A percentile compares a stretch with the other conserved stretches of the same genome.
Conservation (phyloP, 2,888 invertebrate species). For the Ichneumoninae sp. region DNA sequence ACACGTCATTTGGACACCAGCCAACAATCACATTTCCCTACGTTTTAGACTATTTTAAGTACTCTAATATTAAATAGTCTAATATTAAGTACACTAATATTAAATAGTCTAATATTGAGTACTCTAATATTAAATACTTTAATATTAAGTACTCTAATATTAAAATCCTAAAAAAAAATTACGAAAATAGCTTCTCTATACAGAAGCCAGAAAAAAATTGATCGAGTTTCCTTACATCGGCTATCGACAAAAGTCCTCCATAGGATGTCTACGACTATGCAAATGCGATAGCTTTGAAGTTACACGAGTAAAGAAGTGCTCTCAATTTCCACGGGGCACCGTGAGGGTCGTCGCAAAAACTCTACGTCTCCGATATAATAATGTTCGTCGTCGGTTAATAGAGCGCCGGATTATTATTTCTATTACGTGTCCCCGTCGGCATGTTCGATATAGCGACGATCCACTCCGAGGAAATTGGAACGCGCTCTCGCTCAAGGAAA, state of each 20-base stretch:
- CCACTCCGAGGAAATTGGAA: conserved; percentile 7
- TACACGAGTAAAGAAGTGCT: background rate
- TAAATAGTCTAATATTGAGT: too few relatives aligned
- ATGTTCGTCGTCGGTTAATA: conserved; percentile 13
- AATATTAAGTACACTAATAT: too few relatives aligned
- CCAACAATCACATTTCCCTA: too few relatives aligned
- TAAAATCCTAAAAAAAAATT: too few relatives aligned
- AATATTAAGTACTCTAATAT: too few relatives aligned
- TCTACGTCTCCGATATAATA: conserved; percentile 11
- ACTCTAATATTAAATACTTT: too few relatives aligned
- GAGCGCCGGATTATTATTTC: conserved; percentile 42
- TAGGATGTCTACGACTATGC: conserved; percentile 2
- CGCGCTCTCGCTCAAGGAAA: background rate
- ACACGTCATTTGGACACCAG: too few relatives aligned
- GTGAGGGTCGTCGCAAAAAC: background rate
- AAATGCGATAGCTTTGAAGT: background rate
- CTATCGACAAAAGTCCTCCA: background rate
- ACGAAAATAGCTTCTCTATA: too few relatives aligned
- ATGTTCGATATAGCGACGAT: background rate
- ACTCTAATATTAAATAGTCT: too few relatives aligned
- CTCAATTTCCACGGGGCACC: too few relatives aligned
- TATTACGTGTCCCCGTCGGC: conserved; percentile 13
- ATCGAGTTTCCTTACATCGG: background rate
- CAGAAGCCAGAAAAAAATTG: background rate
- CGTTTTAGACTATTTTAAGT: too few relatives aligned